phyloP scores from a whole-genome alignment of 2,113 vertebrate species.

The Pipa parva region DNA sequence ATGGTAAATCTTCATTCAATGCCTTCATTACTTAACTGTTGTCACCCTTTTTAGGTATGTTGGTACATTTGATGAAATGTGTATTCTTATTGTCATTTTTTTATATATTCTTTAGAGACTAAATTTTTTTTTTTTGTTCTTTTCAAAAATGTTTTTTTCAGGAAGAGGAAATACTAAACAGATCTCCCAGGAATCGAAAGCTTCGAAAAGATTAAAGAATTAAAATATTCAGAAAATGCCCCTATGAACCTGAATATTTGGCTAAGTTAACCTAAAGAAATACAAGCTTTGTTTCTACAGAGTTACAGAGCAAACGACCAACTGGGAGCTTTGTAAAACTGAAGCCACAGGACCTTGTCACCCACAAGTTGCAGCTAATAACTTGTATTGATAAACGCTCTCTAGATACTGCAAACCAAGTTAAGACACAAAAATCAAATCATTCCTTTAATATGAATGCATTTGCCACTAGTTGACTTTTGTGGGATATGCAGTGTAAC shows the following conservation, averaged over 20 bases:
- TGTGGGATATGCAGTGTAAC: constrained; percentile 69
- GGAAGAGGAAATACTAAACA: constrained; percentile 86
- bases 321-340: constrained; percentile 4
- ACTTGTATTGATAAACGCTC: constrained; percentile 60
- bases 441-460: constrained; percentile 71
- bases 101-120: not conserved
- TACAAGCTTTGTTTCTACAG: constrained; percentile 23
- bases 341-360: constrained; percentile 63
- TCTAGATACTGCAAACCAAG: constrained; percentile 68
- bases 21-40: no score
- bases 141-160: no score
- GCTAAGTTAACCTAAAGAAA: constrained; percentile 37
- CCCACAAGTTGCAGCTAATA: constrained; percentile 63
- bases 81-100: not conserved
- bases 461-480: constrained; percentile 61
- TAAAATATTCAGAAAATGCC: constrained; percentile 40
- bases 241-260: constrained; percentile 35
- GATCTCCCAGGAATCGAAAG: constrained; percentile 91
- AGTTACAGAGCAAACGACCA: constrained; percentile 11
- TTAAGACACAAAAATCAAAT: constrained; percentile 57
- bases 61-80: no score
- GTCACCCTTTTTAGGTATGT: no score
- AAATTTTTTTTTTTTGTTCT: no score
- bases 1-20: no score
- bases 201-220: constrained; percentile 84